Evolutionary conservation across 2,113 vertebrate genomes (phyloP), one percentile per base, ranked within the genome.

Genomic region (Zapornia atra): DNA sequence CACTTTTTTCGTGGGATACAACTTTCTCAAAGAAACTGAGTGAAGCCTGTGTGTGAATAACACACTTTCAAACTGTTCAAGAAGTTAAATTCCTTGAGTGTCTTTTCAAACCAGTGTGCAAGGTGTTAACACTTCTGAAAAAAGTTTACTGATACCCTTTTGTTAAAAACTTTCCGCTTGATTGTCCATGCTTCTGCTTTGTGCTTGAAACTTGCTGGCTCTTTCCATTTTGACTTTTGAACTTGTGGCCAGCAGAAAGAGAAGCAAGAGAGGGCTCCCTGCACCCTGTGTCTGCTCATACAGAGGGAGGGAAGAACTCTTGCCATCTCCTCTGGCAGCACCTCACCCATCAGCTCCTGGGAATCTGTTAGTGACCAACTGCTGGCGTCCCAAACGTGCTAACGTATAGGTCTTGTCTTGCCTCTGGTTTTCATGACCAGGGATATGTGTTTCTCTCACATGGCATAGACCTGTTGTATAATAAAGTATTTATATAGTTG

Each of bases 281-380:
- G 14, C 6, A 24, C 16, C 14, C 28, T 51, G 0, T 53, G 21
- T 16, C 34, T 50, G 14, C 44, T 93, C 48, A 71, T 50, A 44
- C 18, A 44, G 61, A 34, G 46, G 22, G 38, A 54, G 51, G 31
- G 44, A 51, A 64, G 65, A 82, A 31, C 6, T 71, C 19, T 56
- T 0, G 0, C 36, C 34, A 20, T 68, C 29, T 75, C 1, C 26
- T 54, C 38, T 59, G 26, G 22, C 46, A 71, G n/a, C 11, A 6
- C 38, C 7, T 90, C 3, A 22, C 13, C 72, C 28, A 31, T 57
- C 53, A 68, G 19, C 33, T 12, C 11, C 6, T 77, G 25, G 51
- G 69, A 81, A 65, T 51, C 44, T 34, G 3, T 15, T 54, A 6
- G 33, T 57, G 63, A 50, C 24, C 40, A 75, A 12, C 29, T 34